Evolutionary conservation across 2,113 vertebrate genomes (phyloP), one percentile per base, ranked within the genome.

Genomic region (Dromaius novaehollandiae): DNA sequence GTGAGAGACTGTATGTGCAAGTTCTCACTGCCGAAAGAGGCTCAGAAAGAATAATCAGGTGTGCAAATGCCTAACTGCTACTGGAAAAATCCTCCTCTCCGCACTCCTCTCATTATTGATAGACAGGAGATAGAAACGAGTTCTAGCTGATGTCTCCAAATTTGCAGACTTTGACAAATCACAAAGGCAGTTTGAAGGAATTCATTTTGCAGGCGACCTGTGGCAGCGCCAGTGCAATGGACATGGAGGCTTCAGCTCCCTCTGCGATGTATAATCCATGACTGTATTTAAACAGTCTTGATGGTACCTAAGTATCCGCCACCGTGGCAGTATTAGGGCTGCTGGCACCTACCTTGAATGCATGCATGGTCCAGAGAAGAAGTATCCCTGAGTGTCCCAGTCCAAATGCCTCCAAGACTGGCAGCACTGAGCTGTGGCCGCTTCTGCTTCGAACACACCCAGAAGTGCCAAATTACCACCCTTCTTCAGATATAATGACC

Each of bases 291-390:
- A 82, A 61, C 16, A 25, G 28, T 30, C 26, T 70, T 5, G 0
- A 8, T 15, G 30, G 32, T 79, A 70, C 11, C 9, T 36, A 56
- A 65, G 15, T 42, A 20, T 25, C 28, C 32, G 38, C 3, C 8
- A 5, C 7, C 28, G 58, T 53, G 40, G 32, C 58, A 40, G 28
- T 9, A 2, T 38, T 20, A 51, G 24, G 46, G 24, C 20, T 77
- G 13, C 26, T 68, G 79, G 9, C 40, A 40, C 19, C 46, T 61
- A 25, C 5, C 19, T 51, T 32, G 11, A 32, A 11, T 2, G 1
- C 22, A 2, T 13, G 26, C 0, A 0, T 17, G 13, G 44, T 66
- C 7, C 38, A 19, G 74, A 66, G 56, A 13, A 17, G 26, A 66
- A 80, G n/a, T 14, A 11, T 30, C 18, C 9, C 25, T 24, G 20